Base-by-base conservation (phyloP, 2,797 vertebrate genomes). In the Hapalemur alaotrensis region DNA sequence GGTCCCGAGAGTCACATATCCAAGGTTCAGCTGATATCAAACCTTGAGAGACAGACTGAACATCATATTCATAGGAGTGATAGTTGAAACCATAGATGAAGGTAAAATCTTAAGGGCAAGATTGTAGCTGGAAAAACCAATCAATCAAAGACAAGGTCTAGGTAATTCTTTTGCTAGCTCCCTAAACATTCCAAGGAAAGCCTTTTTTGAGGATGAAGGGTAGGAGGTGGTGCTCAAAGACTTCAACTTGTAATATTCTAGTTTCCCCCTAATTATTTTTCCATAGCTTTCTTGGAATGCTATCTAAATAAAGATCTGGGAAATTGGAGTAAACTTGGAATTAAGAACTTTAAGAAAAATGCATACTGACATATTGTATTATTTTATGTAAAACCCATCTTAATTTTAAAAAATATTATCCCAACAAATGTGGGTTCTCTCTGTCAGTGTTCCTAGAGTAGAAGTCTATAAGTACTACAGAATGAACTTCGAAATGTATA, bases 301-400 rank as follows among this genome's bases (percentile, higher is more conserved):
- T 87, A 9, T 92, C 57, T 69, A 84, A 84, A 90, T 78, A 81
- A 90, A 92, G 17, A 83, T 32, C 82, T 95, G 22, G 6, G 54
- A 93, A 86, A 75, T 43, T 84, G 28, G n/a, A 59, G 12, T 52
- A 92, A 94, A 90, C 3, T 38, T 92, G 67, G 59, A 92, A 61
- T 91, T 92, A 79, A 92, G 48, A 95, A 17, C 22, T 76, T 54
- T 93, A 63, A 67, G 73, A 59, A 91, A 89, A 88, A 80, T 6
- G 41, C 1, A 35, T 13, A n/a, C 25, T 73, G 54, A 72, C 5
- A 22, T 63, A 57, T 9, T 65, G 2, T 81, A 15, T 87, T 85
- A 80, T 63, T 63, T 75, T 46, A 76, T 20, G 3, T 61, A 95
- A 38, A 14, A 83, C 32, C 14, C 7, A 38, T 8, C 13, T 61